Evolutionary conservation across 2,113 vertebrate species (phyloP).

Genomic region (Pardalotus punctatus): DNA sequence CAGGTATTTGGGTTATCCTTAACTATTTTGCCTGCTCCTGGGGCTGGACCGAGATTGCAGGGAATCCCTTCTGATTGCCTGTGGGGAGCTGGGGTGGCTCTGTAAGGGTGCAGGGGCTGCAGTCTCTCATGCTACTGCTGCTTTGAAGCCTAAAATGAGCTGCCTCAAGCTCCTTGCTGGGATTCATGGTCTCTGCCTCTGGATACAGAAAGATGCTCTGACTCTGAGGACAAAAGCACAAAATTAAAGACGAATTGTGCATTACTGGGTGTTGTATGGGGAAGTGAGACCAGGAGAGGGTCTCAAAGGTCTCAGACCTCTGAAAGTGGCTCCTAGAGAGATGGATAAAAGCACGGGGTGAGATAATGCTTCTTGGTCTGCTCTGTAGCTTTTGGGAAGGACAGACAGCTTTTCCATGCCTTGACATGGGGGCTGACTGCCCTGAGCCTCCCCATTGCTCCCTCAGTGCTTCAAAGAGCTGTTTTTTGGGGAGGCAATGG

Average conservation of each 20-base stretch:
- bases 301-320: neutral
- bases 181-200: neutral
- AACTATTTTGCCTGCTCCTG: neutral
- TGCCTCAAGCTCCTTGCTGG: neutral
- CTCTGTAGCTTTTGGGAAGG: neutral
- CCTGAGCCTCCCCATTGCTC: fast-evolving
- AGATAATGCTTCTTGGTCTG: neutral
- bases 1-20: neutral
- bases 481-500: neutral
- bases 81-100: neutral
- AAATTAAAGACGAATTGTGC: neutral
- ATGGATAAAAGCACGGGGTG: neutral
- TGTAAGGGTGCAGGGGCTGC: neutral
- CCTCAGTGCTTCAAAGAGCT: neutral
- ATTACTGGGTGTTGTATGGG: neutral
- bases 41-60: neutral
- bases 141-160: neutral
- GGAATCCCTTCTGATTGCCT: neutral
- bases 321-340: neutral
- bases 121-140: neutral
- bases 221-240: neutral
- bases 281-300: fast-evolving
- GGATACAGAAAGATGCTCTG: neutral
- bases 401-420: neutral
- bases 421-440: fast-evolving